Base-by-base conservation (phyloP, 1,140 invertebrate species). In the Tetramorium simillimum region DNA sequence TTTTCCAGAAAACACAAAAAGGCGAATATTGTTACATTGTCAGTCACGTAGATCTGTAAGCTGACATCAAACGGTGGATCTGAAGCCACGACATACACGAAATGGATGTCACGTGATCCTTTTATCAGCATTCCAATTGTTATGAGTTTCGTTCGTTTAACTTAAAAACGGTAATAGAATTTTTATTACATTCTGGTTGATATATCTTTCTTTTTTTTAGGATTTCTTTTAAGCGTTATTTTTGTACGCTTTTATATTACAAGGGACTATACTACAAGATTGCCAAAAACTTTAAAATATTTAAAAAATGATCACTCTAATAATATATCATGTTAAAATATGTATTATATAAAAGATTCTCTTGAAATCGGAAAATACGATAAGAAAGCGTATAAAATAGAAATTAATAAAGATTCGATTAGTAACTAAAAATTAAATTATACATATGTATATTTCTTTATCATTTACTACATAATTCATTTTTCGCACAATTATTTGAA, bases 1-100 rank as follows among this genome's bases (percentile, higher is more conserved):
- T 82, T 73, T 60, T 73, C 37, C n/a, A 77, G 28, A 49, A 67
- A 53, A 56, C 24, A 43, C 21, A 62, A 10, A 49, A 43, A 75
- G 40, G 5, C 40, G 28, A 56, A 56, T 69, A 70, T 86, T 21
- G 40, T 53, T 49, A 46, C 46, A 43, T 82, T 60, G 43, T 78
- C 80, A 60, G 67, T 73, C 49, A 82, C 80, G 37, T 82, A 82
- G 37, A 82, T 43, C 46, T 67, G n/a, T 70, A 70, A 81, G 33
- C 62, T 28, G 40, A 46, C 37, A 60, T 77, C 76, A 80, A 80
- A 80, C 46, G n/a, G 18, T 67, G 14, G 28, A 80, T 67, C 28
- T 63, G 76, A 78, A 80, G 0, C n/a, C 6, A 3, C 1, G 43
- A 80, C 43, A 80, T 43, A 51, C 60, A 67, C 16, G 10, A 77